Evolutionary conservation across 1,140 invertebrate species (phyloP), one percentile per base, ranked within the genome.

Genomic region (Pachyrhynchus sulphureomaculatus): DNA sequence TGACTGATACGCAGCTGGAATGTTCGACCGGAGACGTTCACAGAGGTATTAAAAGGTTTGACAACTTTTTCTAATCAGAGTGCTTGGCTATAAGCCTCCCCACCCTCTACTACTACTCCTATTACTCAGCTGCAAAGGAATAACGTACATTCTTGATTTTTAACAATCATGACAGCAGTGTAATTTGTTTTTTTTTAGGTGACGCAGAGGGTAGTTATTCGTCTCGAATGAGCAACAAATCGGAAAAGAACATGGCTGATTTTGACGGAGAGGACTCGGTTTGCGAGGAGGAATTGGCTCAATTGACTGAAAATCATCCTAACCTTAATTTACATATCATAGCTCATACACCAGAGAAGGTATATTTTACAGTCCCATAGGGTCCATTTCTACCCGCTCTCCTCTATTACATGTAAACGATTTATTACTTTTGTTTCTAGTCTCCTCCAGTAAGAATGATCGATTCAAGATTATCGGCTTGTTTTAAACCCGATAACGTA

Each of bases 191-290:
- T n/a, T n/a, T 42, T 59, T 23, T 15, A 63, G 65, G 65, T 29
- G 70, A 75, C 41, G 72, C 65, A n/a, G 76, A 76, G 62, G 90
- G 89, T 1, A 90, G 87, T 61, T 89, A 91, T 69, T 95, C 92
- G 34, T 95, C 93, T 17, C 83, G 90, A 15, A 87, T 95, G 77
- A 93, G 91, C 36, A 93, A 90, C 56, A 95, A 95, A 78, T 95
- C 92, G n/a, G 92, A 95, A 66, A 95, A 95, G 64, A 95, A 95
- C 75, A 88, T 96, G 84, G 92, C 92, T 0, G 93, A 96, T 77
- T 93, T 96, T 72, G 93, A 96, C 67, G 94, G 93, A 20, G 93
- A 96, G 72, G 91, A 95, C 67, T 92, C 89, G 29, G 89, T 86
- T 18, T 88, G 88, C 75, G 89, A 95, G 72, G 93, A 95, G 67